Evolutionary conservation across 2,797 vertebrate genomes (phyloP), one percentile per base, ranked within the genome.

Genomic region (Leptoclinus maculatus): DNA sequence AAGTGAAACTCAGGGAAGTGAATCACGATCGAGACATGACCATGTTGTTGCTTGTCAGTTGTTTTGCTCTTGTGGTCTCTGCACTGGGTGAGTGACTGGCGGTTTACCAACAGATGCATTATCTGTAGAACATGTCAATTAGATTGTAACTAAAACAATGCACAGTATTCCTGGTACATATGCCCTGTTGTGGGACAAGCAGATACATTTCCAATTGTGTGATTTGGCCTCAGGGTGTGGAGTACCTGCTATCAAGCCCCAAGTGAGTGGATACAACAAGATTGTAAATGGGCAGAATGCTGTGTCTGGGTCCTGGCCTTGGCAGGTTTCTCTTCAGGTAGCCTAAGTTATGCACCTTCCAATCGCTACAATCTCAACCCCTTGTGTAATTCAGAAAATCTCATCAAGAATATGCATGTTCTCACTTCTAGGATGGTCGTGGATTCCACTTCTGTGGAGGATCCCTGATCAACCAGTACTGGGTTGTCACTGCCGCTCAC

Each of bases 281-380:
- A 97, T 97, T 29, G 96, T 97, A 21, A 97, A 97, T 4, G 97
- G 97, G 5, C 91, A 97, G 83, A 95, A 92, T 0, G 97, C 96
- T 0, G 93, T 97, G 74, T 88, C 96, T 3, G 96, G 97, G 1
- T 98, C 97, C 5, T 98, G 97, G 97, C 96, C 97, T 0, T 98
- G 97, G 97, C 97, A 98, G 91, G 96, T 97, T 54, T 97, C 97
- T 2, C 94, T 97, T 34, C 97, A 97, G 96, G 96, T 97, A 92
- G 12, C 5, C 32, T 16, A 17, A 67, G 3, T 3, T 27, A 27
- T 27, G 23, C 23, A 57, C 38, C 1, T 25, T 12, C 7, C n/a
- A 45, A 17, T 60, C 58, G 2, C 29, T 60, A 21, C 4, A 66
- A 10, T 54, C n/a, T 23, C 12, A 62, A n/a, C 1, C 32, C 23